Conservation (phyloP, 2,797 vertebrate species). For the Gobionotothen gibberifrons region DNA sequence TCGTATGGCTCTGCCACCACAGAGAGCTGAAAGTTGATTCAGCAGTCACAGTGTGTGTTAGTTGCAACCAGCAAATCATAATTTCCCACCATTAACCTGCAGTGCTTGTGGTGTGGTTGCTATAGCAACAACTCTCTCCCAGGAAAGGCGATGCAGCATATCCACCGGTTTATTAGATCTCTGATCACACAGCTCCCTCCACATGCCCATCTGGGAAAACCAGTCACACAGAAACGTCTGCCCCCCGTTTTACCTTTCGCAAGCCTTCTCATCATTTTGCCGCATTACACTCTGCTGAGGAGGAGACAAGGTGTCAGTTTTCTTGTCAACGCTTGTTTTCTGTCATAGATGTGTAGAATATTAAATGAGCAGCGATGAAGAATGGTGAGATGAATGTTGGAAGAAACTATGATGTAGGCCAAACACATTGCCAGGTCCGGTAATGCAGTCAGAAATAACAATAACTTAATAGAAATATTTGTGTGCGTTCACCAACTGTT, state of each 20-base stretch:
- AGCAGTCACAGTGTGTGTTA: conserved; percentile 39
- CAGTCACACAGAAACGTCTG: conserved; percentile 56
- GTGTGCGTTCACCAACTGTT: conserved; percentile 12
- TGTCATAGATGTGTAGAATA: conserved; percentile 19
- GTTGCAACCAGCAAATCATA: conserved; percentile 66
- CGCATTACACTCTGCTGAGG: conserved; percentile 33
- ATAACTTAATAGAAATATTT: not conserved
- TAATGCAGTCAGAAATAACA: not conserved
- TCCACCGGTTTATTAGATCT: conserved; percentile 81
- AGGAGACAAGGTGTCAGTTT: conserved; percentile 39
- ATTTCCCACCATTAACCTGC: conserved; percentile 79
- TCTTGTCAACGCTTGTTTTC: conserved; percentile 40
- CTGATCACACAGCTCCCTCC: conserved; percentile 77
- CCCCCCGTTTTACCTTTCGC: conserved; percentile 67
- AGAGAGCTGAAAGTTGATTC: conserved; percentile 48
- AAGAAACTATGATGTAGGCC: conserved; percentile 26
- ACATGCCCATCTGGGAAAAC: conserved; percentile 74
- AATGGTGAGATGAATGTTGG: conserved; percentile 25
- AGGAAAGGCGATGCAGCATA: conserved; percentile 77
- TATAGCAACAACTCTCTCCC: conserved; percentile 72
- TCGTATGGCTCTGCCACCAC: conserved; percentile 16
- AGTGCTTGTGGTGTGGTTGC: conserved; percentile 74
- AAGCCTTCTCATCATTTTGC: conserved; percentile 48
- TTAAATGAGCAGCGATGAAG: conserved; percentile 28
- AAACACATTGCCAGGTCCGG: not conserved